These are phyloP conservation scores for Chaetophractus vellerosus DNA, from an alignment of 2,797 vertebrate species.

Conservation along the genomic window DNA sequence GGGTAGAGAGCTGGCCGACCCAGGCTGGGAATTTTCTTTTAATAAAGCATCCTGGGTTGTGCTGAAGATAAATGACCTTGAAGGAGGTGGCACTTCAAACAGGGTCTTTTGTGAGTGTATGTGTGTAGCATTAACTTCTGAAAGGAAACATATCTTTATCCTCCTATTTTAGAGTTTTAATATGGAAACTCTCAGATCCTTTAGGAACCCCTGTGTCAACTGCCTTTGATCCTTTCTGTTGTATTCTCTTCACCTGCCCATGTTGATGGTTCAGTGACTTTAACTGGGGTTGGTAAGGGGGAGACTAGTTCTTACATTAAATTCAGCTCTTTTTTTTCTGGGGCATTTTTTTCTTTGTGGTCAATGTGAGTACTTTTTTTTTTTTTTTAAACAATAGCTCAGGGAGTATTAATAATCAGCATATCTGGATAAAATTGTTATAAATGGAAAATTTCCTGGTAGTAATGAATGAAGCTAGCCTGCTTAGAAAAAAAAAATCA, in stretches of 20 bases:
- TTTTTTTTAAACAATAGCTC: neutral
- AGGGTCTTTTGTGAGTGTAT: neutral
- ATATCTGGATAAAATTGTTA: neutral
- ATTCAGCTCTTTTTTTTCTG: neutral
- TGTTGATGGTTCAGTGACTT: neutral
- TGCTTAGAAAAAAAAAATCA: neutral
- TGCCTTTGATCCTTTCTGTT: neutral
- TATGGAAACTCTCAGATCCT: neutral
- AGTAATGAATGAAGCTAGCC: neutral
- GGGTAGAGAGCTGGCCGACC: conserved; percentile 83
- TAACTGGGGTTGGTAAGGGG: neutral
- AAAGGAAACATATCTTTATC: conserved; percentile 43
- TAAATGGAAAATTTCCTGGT: neutral
- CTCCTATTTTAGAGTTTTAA: conserved; percentile 33
- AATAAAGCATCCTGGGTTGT: conserved; percentile 75
- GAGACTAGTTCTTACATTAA: neutral
- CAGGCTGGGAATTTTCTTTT: conserved; percentile 74
- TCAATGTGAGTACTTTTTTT: neutral
- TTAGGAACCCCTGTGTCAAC: neutral
- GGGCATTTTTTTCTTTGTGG: neutral
- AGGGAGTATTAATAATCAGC: neutral
- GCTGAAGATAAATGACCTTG: conserved; percentile 88
- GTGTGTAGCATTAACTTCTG: neutral
- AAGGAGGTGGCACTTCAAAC: conserved; percentile 64
- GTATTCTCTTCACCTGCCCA: conserved; percentile 7